Conservation (phyloP, 2,888 invertebrate species). For the Trilocha varians region DNA sequence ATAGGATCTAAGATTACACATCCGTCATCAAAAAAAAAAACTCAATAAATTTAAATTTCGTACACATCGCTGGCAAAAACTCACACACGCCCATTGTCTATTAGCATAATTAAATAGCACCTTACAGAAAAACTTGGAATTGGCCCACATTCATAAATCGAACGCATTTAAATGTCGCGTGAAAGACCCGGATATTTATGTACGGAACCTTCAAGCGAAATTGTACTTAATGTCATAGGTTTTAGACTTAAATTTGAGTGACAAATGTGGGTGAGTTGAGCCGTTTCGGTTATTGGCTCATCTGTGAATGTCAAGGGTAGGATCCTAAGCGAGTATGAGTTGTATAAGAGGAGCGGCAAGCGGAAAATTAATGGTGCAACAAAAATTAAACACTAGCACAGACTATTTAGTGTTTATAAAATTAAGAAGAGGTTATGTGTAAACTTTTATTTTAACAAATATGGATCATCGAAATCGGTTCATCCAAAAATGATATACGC, state of each 20-base stretch:
- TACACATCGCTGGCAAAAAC: not conserved
- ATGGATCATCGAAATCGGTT: no score
- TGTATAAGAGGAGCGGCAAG: no score
- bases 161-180: constrained; percentile 18
- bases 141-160: constrained; percentile 19
- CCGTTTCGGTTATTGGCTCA: constrained; percentile 13
- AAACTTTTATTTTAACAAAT: no score
- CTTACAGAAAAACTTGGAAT: constrained; percentile 14
- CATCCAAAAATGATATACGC: no score
- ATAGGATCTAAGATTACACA: no score
- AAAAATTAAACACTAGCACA: no score
- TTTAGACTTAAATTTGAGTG: constrained; percentile 10
- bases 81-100: not conserved
- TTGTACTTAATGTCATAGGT: constrained; percentile 10
- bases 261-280: constrained; percentile 10
- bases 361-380: no score
- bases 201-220: constrained; percentile 4
- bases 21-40: no score
- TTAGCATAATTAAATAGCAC: constrained; percentile 10
- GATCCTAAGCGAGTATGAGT: constrained; percentile 21
- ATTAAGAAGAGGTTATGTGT: no score
- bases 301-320: constrained; percentile 53
- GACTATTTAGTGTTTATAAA: no score
- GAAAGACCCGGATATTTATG: constrained; percentile 27
- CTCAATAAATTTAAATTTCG: not conserved